These are phyloP conservation scores for Rhadinocentrus ornatus DNA, from an alignment of 2,797 vertebrate species.

Conservation along the genomic window DNA sequence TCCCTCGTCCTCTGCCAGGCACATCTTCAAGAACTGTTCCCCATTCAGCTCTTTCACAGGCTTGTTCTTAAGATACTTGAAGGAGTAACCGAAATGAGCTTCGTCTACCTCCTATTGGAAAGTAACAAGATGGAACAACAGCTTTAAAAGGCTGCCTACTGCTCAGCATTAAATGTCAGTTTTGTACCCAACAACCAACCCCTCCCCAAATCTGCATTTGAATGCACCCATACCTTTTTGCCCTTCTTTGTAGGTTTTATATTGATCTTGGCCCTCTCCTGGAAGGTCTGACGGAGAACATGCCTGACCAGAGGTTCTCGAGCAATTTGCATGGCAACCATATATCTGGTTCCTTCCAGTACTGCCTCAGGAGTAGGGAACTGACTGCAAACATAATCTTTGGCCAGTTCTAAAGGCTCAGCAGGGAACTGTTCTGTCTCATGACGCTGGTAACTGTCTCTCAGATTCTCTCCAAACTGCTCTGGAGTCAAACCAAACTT, in stretches of 20 bases:
- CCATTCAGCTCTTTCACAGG: constrained; percentile 96
- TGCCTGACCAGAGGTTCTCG: constrained; percentile 97
- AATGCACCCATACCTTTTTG: constrained; percentile 86
- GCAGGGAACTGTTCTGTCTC: constrained; percentile 99
- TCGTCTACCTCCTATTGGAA: constrained; percentile 92
- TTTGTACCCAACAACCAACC: neutral
- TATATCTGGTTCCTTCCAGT: constrained; percentile 96
- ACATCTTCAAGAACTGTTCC: constrained; percentile 98
- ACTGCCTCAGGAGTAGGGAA: constrained; percentile 93
- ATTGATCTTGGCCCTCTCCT: constrained; percentile 97
- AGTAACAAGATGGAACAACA: constrained; percentile 2
- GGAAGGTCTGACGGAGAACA: constrained; percentile 96
- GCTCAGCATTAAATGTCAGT: neutral
- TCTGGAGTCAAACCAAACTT: constrained; percentile 99
- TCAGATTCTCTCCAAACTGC: constrained; percentile 97
- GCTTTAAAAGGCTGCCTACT: neutral
- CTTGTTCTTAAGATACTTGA: constrained; percentile 99
- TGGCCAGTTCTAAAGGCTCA: constrained; percentile 95
- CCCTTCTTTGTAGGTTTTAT: constrained; percentile 97
- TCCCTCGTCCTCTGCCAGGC: constrained; percentile 92
- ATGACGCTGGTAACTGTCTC: constrained; percentile 98
- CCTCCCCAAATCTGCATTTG: neutral
- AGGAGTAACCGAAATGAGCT: constrained; percentile 96
- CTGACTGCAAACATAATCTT: constrained; percentile 98
- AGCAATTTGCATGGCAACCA: constrained; percentile 98